Evolutionary conservation across 2,888 invertebrate genomes (phyloP), one percentile per base, ranked within the genome.

Genomic region (Trichogramma evanescens): DNA sequence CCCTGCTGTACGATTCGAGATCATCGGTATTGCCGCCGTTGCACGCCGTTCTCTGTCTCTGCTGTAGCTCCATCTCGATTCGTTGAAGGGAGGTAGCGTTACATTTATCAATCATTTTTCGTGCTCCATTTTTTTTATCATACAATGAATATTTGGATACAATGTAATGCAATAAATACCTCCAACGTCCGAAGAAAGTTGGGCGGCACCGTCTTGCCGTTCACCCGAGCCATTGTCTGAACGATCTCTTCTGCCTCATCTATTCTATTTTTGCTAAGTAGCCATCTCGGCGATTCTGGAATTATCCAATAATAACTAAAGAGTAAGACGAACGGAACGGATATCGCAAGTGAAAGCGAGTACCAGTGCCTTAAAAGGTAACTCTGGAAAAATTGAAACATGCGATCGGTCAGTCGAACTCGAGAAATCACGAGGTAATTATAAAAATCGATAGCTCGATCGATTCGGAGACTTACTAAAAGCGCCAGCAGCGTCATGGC

Each of bases 211-310:
- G 76, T 76, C 56, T 82, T 83, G 8, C 83, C 83, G 67, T 88
- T 88, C 66, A 81, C 81, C 66, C 76, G 82, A 0, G 86, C 88
- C 69, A 87, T 83, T 64, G 82, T 81, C 63, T 83, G 82, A 4
- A 87, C 78, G 5, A 87, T 85, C 54, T 81, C 82, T 68, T 85
- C 85, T 0, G 87, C 88, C 66, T 87, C 86, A 56, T 84, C 84
- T 66, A 86, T 82, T 50, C 85, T 80, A 39, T 86, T 85, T 68
- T 85, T 82, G 39, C 86, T 83, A 5, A 86, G 83, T 26, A 87
- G 76, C 87, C 88, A 88, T 64, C 88, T 78, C 3, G 87, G 86
- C 52, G 87, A 87, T 72, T 88, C 88, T 6, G 87, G 87, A 65
- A 87, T 82, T 48, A 87, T 79, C 85, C 87, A 86, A 71, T 83